Conservation (phyloP, 2,797 vertebrate genomes). For the Pangasius macronema region DNA sequence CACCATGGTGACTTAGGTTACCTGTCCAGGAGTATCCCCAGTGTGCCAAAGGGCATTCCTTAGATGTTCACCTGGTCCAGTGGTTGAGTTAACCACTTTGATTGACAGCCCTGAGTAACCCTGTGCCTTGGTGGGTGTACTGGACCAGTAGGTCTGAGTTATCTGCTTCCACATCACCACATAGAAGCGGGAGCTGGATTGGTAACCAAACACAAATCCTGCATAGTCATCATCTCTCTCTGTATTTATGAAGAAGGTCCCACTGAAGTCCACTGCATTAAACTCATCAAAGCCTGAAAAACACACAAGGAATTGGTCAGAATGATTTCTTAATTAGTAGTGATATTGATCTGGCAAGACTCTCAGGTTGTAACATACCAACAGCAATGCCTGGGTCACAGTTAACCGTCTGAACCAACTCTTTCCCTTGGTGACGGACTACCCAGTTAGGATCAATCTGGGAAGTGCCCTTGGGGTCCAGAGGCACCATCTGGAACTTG, state of each 20-base stretch:
- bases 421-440: constrained; percentile 96
- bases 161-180: constrained; percentile 99
- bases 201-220: constrained; percentile 97
- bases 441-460: constrained; percentile 99
- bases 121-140: constrained; percentile 92
- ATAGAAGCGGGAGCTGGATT: constrained; percentile 97
- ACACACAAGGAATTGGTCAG: constrained; percentile 9
- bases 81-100: constrained; percentile 97
- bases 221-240: constrained; percentile 97
- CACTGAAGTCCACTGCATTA: constrained; percentile 96
- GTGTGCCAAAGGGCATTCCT: constrained; percentile 98
- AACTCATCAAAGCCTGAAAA: constrained; percentile 91
- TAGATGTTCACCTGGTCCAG: constrained; percentile 94
- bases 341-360: neutral
- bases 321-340: constrained; percentile 5
- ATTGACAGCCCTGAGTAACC: constrained; percentile 96
- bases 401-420: constrained; percentile 97
- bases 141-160: constrained; percentile 96
- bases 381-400: constrained; percentile 97
- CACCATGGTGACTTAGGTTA: constrained; percentile 56
- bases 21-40: constrained; percentile 93
- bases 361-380: constrained; percentile 75
- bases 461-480: constrained; percentile 97
- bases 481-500: constrained; percentile 96
- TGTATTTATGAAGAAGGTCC: constrained; percentile 98